Percentiles rank a stretch among this genome's conserved stretches.
These are phyloP conservation scores for Leguminivora glycinivorella DNA, from an alignment of 1,140 invertebrate species.

Conservation along the genomic window DNA sequence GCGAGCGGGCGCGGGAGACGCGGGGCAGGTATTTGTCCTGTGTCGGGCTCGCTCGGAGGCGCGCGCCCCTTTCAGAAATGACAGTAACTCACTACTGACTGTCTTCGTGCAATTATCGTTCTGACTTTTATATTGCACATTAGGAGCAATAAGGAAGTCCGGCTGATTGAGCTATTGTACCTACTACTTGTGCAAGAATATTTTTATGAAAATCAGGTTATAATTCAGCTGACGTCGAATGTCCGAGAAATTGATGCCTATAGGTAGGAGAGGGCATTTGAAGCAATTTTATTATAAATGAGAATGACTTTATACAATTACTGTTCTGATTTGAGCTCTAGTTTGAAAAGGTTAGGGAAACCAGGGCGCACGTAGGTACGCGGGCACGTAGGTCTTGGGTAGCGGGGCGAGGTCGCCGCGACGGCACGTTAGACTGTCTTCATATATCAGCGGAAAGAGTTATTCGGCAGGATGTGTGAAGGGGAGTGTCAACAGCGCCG, in stretches of 20 bases:
- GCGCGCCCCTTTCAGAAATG: not conserved
- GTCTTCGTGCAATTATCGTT: not conserved
- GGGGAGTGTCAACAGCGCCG: conserved; percentile 21
- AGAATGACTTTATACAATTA: too few relatives aligned
- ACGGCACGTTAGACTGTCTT: conserved; percentile 11
- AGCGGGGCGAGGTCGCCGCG: not conserved
- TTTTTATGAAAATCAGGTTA: too few relatives aligned
- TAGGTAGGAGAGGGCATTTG: too few relatives aligned
- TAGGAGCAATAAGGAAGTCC: not conserved
- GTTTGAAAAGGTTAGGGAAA: not conserved
- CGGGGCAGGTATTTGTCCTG: not conserved
- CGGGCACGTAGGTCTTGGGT: not conserved
- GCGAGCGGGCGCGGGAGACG: not conserved
- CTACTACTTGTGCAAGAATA: too few relatives aligned
- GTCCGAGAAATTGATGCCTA: too few relatives aligned
- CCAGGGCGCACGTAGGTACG: not conserved
- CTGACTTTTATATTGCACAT: not conserved
- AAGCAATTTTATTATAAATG: too few relatives aligned
- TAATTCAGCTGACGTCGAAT: too few relatives aligned
- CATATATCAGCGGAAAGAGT: conserved; percentile 20
- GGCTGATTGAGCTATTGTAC: not conserved
- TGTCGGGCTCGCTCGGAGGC: not conserved
- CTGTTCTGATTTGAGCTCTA: not conserved
- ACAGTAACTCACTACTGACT: not conserved
- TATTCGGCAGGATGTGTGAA: conserved; percentile 28